Percentiles rank a stretch among this genome's conserved stretches.
phyloP scores from a whole-genome alignment of 2,797 vertebrate species.

The Ispidina picta region DNA sequence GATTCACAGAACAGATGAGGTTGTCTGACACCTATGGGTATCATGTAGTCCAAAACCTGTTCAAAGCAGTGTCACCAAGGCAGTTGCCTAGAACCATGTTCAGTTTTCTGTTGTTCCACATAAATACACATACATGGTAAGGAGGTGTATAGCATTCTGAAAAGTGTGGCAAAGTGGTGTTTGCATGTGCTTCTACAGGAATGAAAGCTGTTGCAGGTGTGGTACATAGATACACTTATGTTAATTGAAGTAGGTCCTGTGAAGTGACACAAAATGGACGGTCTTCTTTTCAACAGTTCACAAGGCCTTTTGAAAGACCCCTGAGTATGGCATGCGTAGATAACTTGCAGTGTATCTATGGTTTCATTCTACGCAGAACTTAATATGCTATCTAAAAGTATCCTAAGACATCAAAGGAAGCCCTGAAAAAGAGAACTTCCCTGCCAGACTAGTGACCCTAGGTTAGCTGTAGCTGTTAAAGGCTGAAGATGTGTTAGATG shows the following conservation, averaged over 20 bases:
- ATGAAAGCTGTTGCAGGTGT: background rate
- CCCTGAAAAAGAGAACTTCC: background rate
- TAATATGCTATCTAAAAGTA: background rate
- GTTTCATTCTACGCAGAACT: background rate
- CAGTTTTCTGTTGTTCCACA: background rate
- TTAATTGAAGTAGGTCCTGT: background rate
- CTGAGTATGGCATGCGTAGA: background rate
- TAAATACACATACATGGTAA: background rate
- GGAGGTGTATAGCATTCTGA: background rate
- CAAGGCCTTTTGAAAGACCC: background rate
- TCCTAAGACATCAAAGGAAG: background rate
- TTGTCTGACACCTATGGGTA: background rate
- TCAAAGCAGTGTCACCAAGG: background rate
- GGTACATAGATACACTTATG: background rate
- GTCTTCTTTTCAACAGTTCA: background rate
- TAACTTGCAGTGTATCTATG: background rate
- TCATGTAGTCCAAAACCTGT: background rate
- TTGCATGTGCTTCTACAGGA: background rate
- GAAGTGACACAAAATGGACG: background rate
- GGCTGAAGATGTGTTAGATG: background rate
- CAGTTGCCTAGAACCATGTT: background rate
- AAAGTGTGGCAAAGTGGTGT: background rate
- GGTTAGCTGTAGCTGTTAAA: background rate
- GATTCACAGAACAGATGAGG: background rate
- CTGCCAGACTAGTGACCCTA: background rate